Evolutionary conservation across 2,797 vertebrate species (phyloP).

Genomic region (Cryptoprocta ferox): DNA sequence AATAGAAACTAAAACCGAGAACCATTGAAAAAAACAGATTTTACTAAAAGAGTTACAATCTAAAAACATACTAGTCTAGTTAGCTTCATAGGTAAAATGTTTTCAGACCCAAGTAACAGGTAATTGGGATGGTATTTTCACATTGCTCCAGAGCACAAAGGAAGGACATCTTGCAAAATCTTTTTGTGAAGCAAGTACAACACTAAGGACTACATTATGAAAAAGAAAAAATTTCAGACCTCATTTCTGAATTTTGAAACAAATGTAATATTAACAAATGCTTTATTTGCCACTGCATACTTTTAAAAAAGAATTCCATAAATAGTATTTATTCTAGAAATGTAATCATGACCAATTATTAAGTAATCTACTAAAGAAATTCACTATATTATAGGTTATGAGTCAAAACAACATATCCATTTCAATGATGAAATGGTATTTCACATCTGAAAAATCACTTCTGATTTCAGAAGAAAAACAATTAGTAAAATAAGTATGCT

Average conservation of each 20-base stretch:
- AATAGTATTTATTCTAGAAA: conserved; percentile 22
- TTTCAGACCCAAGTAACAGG: conserved; percentile 42
- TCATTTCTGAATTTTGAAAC: conserved; percentile 51
- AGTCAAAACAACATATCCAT: not conserved
- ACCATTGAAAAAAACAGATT: not conserved
- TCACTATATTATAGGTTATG: not conserved
- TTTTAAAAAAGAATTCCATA: not conserved
- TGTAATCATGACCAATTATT: conserved; percentile 7
- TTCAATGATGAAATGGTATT: conserved; percentile 8
- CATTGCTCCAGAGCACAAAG: not conserved
- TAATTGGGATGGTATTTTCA: conserved; percentile 29
- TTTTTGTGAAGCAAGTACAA: conserved; percentile 58
- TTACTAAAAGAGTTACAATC: conserved; percentile 19
- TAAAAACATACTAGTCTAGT: conserved; percentile 17
- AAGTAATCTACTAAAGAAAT: conserved; percentile 23
- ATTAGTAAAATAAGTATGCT: not conserved
- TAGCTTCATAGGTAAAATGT: conserved; percentile 50
- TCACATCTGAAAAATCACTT: not conserved
- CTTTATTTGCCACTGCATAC: not conserved
- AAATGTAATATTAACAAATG: conserved; percentile 14
- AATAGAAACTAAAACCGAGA: not conserved
- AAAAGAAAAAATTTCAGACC: conserved; percentile 7
- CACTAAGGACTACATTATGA: conserved; percentile 31
- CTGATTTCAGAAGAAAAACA: not conserved
- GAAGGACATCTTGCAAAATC: conserved; percentile 59